phyloP scores from a whole-genome alignment of 1,140 invertebrate genomes.

The Ceratina australensis region DNA sequence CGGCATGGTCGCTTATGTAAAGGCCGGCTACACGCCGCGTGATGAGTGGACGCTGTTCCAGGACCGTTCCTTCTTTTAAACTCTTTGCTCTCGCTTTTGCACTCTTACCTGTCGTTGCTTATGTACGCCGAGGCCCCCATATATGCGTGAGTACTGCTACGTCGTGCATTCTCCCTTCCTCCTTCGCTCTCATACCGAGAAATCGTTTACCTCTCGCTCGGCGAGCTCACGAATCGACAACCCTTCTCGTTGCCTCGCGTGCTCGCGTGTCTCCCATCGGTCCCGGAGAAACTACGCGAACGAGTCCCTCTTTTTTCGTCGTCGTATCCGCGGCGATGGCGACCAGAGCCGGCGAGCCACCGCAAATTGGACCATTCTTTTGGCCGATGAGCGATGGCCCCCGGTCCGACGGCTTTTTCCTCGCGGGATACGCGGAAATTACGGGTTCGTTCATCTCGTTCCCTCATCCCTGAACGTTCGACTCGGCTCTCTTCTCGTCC shows the following conservation, averaged over 20 bases:
- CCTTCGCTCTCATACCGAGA: neutral
- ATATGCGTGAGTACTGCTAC: constrained; percentile 57
- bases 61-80: constrained; percentile 73
- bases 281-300: neutral
- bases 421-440: constrained; percentile 24
- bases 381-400: constrained; percentile 14
- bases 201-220: constrained; percentile 2
- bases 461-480: no score
- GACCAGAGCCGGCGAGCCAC: neutral
- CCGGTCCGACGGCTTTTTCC: constrained; percentile 30
- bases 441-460: neutral
- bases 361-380: constrained; percentile 38
- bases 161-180: no score
- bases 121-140: constrained; percentile 49
- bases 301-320: constrained; percentile 6
- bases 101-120: constrained; percentile 62
- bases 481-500: neutral
- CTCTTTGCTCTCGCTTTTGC: constrained; percentile 71
- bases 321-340: neutral
- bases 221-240: constrained; percentile 24
- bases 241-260: constrained; percentile 23
- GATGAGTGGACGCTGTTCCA: constrained; percentile 79
- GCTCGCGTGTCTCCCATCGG: constrained; percentile 34
- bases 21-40: constrained; percentile 79
- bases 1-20: constrained; percentile 79